A percentile compares a stretch with the other conserved stretches of the same genome.
These are phyloP conservation scores for Apotomis turbidana DNA, from an alignment of 2,888 invertebrate genomes.

Conservation along the genomic window DNA sequence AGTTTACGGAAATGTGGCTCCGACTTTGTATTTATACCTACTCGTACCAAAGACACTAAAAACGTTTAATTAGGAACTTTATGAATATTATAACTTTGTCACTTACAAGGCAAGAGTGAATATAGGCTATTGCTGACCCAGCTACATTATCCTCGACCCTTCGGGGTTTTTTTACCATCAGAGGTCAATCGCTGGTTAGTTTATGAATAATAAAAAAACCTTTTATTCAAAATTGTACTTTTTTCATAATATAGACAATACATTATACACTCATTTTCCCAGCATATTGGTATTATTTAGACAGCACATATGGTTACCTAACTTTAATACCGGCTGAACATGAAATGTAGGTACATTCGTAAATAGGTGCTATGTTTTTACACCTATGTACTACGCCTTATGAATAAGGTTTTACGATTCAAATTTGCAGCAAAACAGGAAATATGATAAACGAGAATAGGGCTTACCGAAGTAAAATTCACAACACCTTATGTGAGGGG, in stretches of 20 bases:
- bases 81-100: too few relatives aligned
- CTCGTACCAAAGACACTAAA: not conserved
- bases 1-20: conserved; percentile 61
- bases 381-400: conserved; percentile 1
- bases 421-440: conserved; percentile 25
- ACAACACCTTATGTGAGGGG: not conserved
- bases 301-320: not conserved
- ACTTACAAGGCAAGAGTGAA: too few relatives aligned
- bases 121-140: too few relatives aligned
- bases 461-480: conserved; percentile 11
- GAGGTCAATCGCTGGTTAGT: too few relatives aligned
- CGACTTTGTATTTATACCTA: conserved; percentile 13
- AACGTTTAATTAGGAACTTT: not conserved
- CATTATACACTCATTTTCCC: not conserved
- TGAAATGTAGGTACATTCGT: not conserved
- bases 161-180: too few relatives aligned
- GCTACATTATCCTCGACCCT: too few relatives aligned
- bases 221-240: not conserved
- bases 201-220: too few relatives aligned
- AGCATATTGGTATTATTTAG: not conserved
- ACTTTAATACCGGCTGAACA: not conserved
- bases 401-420: conserved; percentile 9
- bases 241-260: not conserved
- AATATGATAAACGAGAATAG: conserved; percentile 20
- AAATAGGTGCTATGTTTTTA: not conserved